Evolutionary conservation across 2,113 vertebrate genomes (phyloP).

Genomic region (Corythaeola cristata): DNA sequence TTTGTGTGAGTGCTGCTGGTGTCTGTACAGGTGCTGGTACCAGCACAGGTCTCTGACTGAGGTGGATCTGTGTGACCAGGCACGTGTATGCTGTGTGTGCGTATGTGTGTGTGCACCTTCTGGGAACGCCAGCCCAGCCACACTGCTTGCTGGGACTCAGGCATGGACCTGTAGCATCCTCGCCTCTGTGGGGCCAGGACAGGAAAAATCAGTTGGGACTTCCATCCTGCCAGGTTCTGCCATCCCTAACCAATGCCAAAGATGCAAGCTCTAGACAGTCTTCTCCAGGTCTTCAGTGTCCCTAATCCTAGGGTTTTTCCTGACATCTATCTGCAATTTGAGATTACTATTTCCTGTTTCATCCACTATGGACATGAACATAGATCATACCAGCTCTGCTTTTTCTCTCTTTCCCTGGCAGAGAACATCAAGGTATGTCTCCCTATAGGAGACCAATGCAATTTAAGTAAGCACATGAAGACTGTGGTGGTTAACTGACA

Average conservation of each 20-base stretch:
- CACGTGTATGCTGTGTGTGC: too few species aligned
- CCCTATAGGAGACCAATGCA: neutral
- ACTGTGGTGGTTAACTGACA: neutral
- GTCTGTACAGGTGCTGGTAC: neutral
- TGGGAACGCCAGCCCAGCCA: accelerated
- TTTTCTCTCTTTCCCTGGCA: neutral
- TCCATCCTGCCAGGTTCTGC: neutral
- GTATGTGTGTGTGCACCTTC: accelerated
- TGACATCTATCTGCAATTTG: neutral
- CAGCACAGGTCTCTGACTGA: neutral
- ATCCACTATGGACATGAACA: neutral
- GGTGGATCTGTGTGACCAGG: neutral
- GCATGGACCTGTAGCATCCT: neutral
- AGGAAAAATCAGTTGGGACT: neutral
- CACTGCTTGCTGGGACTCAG: neutral
- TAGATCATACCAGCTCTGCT: neutral
- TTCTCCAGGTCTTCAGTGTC: neutral
- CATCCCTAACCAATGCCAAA: neutral
- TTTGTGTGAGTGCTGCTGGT: neutral
- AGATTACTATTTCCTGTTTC: neutral
- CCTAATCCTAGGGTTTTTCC: neutral
- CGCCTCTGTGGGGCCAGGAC: neutral
- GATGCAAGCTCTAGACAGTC: neutral
- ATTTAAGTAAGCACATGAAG: neutral
- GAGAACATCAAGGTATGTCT: neutral